Evolutionary conservation across 2,888 invertebrate genomes (phyloP), one percentile per base, ranked within the genome.

Genomic region (Cacoxenus indagator): DNA sequence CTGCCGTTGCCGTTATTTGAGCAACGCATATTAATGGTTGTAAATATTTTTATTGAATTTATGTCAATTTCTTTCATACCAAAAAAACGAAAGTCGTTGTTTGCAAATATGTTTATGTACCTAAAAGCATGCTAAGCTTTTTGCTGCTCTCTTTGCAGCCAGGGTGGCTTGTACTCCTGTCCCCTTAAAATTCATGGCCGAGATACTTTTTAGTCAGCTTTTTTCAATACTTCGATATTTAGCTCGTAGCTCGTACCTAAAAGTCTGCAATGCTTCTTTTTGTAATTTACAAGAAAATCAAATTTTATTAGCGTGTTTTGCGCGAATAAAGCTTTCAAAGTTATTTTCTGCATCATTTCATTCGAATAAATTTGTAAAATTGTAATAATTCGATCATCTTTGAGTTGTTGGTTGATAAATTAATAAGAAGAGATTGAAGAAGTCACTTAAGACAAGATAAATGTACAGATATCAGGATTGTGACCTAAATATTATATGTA

Each of bases 31-130:
- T 84, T 84, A 83, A 81, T 81, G 81, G 75, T 74, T 81, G 83
- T 82, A 83, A 84, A 84, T 84, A 85, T 84, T 84, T 85, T 82
- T 84, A 84, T 84, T 85, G 83, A 84, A 82, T 83, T 83, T 79
- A 71, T 70, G 71, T 67, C 31, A 62, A 24, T 45, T 45, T 24
- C 71, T 51, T 48, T 29, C 48, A 17, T 29, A 17, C 14, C 46
- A 29, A 9, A 24, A 31, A 9, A 37, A 61, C 62, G n/a, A 31
- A 19, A 14, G 11, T 29, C 27, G 75, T 67, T 75, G 69, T 75
- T 68, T 48, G 67, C 69, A 76, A 72, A 75, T 73, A 67, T 67
- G 67, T 59, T 46, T 59, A 48, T 57, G 14, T 61, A 68, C 72
- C 73, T 72, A 72, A 80, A 78, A 78, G 81, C 76, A 29, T 26